Evolutionary conservation across 2,888 invertebrate genomes (phyloP).

Genomic region (Heliconius charithonia): DNA sequence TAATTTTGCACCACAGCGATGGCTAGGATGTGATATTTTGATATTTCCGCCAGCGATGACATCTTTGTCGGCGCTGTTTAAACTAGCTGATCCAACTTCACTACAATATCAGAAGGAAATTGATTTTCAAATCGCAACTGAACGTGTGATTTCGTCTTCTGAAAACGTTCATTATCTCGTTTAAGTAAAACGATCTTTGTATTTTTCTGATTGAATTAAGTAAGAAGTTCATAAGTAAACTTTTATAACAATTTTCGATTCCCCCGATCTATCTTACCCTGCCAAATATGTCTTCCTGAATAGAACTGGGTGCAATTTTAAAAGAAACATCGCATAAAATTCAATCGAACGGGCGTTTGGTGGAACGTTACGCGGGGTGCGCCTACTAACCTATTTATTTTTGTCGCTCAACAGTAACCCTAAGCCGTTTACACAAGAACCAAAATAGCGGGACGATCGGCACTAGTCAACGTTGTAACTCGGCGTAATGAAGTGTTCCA

Average conservation of each 20-base stretch:
- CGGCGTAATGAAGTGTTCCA: constrained; percentile 77
- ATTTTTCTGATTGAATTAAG: not conserved
- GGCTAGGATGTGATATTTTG: constrained; percentile 45
- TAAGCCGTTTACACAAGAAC: constrained; percentile 53
- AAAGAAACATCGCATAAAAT: constrained; percentile 52
- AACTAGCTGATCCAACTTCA: constrained; percentile 49
- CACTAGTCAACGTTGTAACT: constrained; percentile 60
- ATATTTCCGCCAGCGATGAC: constrained; percentile 44
- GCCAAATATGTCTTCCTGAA: constrained; percentile 34
- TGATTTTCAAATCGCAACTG: constrained; percentile 55
- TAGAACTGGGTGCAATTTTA: constrained; percentile 53
- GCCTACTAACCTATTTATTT: constrained; percentile 66
- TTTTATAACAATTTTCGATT: not conserved
- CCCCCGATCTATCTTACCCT: not conserved
- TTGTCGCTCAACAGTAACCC: constrained; percentile 49
- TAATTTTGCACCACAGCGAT: constrained; percentile 32
- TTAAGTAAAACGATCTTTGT: constrained; percentile 1
- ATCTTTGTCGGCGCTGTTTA: constrained; percentile 34
- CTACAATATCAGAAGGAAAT: constrained; percentile 62
- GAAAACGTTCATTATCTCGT: constrained; percentile 15
- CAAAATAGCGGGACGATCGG: constrained; percentile 54
- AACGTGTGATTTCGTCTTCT: constrained; percentile 25
- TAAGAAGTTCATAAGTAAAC: not conserved
- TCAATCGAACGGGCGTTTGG: constrained; percentile 70
- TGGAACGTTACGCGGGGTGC: constrained; percentile 71